Conservation (phyloP, 2,888 invertebrate genomes). For the Scelioninae gen. 2 region DNA sequence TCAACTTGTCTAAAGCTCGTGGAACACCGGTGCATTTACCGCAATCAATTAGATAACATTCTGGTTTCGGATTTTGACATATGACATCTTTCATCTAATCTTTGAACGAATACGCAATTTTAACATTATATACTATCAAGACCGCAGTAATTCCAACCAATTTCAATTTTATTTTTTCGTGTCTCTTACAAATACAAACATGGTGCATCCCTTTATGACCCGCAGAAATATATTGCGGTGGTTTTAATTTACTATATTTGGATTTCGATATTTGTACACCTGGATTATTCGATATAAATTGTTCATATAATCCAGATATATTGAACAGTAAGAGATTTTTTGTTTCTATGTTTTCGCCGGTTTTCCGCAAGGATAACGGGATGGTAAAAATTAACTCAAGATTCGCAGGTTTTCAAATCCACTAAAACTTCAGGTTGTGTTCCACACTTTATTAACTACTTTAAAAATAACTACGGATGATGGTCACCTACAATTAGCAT, state of each 20-base stretch:
- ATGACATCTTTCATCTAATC: constrained; percentile 6
- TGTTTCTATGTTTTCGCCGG: too few relatives aligned
- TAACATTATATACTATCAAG: constrained; percentile 1
- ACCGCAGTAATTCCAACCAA: not conserved
- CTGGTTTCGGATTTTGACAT: constrained; percentile 10
- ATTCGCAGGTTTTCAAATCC: too few relatives aligned
- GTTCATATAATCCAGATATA: constrained; percentile 1
- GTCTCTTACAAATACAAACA: constrained; percentile 3
- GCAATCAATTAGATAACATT: constrained; percentile 6
- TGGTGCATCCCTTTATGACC: constrained; percentile 9
- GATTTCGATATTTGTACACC: constrained; percentile 11
- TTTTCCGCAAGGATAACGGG: too few relatives aligned
- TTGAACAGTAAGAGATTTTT: too few relatives aligned
- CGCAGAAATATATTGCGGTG: constrained; percentile 10
- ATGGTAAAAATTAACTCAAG: too few relatives aligned
- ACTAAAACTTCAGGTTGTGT: too few relatives aligned
- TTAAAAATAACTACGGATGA: too few relatives aligned
- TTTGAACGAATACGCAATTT: constrained; percentile 14
- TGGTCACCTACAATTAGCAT: too few relatives aligned
- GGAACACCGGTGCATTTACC: constrained; percentile 5
- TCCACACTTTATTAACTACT: too few relatives aligned
- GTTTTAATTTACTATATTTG: constrained; percentile 7
- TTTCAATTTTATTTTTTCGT: constrained; percentile 7
- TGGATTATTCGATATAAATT: constrained; percentile 12
- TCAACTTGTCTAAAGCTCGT: constrained; percentile 3